phyloP scores from a whole-genome alignment of 2,888 invertebrate species.

The Lycaena phlaeas region DNA sequence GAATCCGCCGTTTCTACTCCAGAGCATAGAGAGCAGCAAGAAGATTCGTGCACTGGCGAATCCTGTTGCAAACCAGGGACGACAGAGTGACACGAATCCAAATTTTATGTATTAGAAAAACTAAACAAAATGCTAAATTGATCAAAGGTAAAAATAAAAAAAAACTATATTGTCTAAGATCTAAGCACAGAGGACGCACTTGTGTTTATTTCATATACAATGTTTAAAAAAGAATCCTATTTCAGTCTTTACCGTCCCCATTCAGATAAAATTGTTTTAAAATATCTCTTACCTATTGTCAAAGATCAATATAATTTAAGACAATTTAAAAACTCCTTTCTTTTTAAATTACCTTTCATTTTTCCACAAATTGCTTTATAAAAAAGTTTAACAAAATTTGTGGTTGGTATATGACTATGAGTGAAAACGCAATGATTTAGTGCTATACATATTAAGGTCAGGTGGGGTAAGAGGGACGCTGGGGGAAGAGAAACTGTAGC shows the following conservation, averaged over 20 bases:
- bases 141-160: too few species aligned
- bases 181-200: constrained; percentile 51
- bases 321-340: too few species aligned
- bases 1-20: constrained; percentile 51
- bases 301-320: too few species aligned
- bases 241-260: too few species aligned
- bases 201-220: constrained; percentile 33
- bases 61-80: constrained; percentile 33
- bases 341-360: too few species aligned
- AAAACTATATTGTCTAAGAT: constrained; percentile 31
- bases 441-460: too few species aligned
- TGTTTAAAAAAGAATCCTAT: constrained; percentile 17
- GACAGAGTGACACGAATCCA: constrained; percentile 55
- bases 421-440: constrained; percentile 42
- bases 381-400: too few species aligned
- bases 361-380: too few species aligned
- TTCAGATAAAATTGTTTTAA: too few species aligned
- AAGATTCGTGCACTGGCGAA: constrained; percentile 36
- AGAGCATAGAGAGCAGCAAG: constrained; percentile 53
- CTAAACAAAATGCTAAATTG: neutral
- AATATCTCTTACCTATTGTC: too few species aligned
- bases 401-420: constrained; percentile 23
- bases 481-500: too few species aligned
- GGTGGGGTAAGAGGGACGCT: too few species aligned
- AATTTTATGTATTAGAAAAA: constrained; percentile 50